Base-by-base conservation (phyloP, 2,113 vertebrate genomes). In the Bettongia penicillata region DNA sequence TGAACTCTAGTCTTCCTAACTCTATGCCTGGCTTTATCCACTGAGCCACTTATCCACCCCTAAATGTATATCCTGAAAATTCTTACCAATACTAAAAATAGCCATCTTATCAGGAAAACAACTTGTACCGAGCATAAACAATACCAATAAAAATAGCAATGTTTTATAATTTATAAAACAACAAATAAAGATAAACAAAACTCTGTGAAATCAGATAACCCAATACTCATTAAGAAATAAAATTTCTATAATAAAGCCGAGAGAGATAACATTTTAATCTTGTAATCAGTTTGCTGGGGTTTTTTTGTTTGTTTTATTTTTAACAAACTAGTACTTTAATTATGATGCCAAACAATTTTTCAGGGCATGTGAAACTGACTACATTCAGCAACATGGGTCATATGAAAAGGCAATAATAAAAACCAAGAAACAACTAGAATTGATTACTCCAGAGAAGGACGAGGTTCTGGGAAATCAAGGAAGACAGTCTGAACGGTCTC, bases 391-490 rank as follows among this genome's bases (percentile, higher is more conserved):
- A 92, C 93, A 95, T 12, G 96, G 51, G 93, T 23, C 90, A 92
- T 22, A 24, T 90, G 93, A 98, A 97, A 96, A 96, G 96, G 93
- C 97, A 97, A 97, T 91, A 97, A 98, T 94, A 98, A 98, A 98
- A 95, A 97, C 94, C 89, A 96, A 97, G 96, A 97, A 97, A 98
- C 96, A 97, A 97, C 96, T 97, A 96, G 96, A 97, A 97, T 90
- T 96, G 97, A 98, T 98, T 98, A 98, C 98, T 98, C 97, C 47
- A 95, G 97, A 98, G 97, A 97, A 98, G 77, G 97, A 97, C 51
- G 91, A 97, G 94, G 94, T 97, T 98, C 97, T 96, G 97, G 98
- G 96, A 98, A 98, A 98, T 98, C 97, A 97, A 98, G 96, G 50
- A 95, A 98, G 98, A 98, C 97, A 98, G 96, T 94, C 95, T 97